Percentiles rank a stretch among this genome's conserved stretches.
These are phyloP conservation scores for Lasiurus cinereus DNA, from an alignment of 2,113 vertebrate genomes.

Conservation along the genomic window DNA sequence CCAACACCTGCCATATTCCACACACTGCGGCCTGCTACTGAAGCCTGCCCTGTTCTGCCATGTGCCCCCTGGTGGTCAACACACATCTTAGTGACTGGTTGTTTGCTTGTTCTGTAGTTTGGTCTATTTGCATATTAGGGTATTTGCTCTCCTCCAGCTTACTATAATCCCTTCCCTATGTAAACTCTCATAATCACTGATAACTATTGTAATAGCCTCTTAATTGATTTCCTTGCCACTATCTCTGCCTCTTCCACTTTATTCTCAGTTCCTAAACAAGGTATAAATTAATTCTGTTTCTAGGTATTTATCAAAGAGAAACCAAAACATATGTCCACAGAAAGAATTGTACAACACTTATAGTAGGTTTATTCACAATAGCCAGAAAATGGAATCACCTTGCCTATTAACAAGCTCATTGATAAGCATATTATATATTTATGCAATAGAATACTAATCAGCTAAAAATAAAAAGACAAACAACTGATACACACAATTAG, in stretches of 20 bases:
- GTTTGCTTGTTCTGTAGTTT: no score
- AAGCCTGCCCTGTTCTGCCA: no score
- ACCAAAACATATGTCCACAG: not conserved
- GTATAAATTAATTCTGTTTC: not conserved
- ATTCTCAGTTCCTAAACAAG: not conserved
- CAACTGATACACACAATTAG: not conserved
- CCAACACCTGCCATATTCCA: no score
- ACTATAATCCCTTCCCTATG: not conserved
- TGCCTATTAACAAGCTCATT: conserved; percentile 49
- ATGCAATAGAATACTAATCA: not conserved
- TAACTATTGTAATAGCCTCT: not conserved
- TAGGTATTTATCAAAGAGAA: conserved; percentile 4
- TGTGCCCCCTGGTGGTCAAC: no score
- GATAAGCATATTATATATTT: conserved; percentile 17
- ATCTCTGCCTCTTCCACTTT: not conserved
- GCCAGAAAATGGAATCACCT: not conserved
- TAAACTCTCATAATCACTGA: not conserved
- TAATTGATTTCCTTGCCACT: not conserved
- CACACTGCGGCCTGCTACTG: no score
- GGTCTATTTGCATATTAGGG: no score
- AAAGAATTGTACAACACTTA: conserved; percentile 3
- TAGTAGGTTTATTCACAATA: conserved; percentile 15
- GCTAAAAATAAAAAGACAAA: not conserved
- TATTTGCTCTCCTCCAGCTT: not conserved
- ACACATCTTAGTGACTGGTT: no score